These are phyloP conservation scores for Anser cygnoides DNA, from an alignment of 2,113 vertebrate genomes.

Conservation along the genomic window DNA sequence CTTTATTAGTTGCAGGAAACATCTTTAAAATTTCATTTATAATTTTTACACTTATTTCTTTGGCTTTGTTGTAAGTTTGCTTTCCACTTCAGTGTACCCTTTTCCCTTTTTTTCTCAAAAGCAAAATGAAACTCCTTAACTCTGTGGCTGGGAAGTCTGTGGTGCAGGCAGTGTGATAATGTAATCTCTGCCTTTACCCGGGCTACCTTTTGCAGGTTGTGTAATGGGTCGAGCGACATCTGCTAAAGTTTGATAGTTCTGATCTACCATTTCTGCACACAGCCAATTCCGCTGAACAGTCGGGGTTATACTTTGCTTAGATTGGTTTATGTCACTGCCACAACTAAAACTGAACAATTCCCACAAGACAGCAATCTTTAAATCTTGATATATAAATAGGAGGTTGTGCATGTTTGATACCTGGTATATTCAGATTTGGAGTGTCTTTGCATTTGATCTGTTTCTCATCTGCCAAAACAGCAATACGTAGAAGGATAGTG, in stretches of 20 bases:
- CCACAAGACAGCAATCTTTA: background rate
- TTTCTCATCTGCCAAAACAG: background rate
- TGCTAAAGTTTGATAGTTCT: background rate
- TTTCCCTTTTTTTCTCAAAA: background rate
- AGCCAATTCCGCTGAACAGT: background rate
- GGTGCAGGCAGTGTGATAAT: background rate
- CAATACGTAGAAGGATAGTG: background rate
- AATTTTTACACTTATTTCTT: conserved; percentile 36
- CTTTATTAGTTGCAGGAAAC: conserved; percentile 42
- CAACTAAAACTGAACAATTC: background rate
- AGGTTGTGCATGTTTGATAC: background rate
- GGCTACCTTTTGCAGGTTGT: background rate
- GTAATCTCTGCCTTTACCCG: background rate
- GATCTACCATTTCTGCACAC: background rate
- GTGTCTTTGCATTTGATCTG: background rate
- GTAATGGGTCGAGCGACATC: background rate
- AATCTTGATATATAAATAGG: background rate
- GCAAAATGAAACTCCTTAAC: background rate
- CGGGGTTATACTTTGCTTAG: background rate
- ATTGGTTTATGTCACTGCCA: background rate
- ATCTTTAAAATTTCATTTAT: conserved; percentile 44
- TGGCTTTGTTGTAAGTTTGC: conserved; percentile 24
- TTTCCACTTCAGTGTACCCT: background rate
- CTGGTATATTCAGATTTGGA: background rate
- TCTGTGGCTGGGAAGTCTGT: background rate